phyloP scores from a whole-genome alignment of 2,797 vertebrate species.

The Phrynocephalus guinanensis region DNA sequence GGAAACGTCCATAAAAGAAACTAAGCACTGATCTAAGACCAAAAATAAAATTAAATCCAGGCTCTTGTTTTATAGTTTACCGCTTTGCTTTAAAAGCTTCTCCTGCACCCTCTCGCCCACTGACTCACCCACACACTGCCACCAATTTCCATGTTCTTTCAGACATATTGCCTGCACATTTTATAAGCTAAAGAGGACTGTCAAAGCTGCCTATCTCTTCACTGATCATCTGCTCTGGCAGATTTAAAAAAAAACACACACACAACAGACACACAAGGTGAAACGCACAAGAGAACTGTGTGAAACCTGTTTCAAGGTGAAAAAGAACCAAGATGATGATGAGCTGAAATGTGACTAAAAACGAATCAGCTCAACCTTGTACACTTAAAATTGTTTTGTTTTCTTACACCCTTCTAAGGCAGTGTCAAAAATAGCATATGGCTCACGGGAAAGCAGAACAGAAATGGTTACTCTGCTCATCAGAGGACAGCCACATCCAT shows the following conservation, averaged over 20 bases:
- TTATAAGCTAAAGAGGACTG: constrained; percentile 45
- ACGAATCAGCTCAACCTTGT: constrained; percentile 64
- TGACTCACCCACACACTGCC: constrained; percentile 33
- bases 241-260: constrained; percentile 32
- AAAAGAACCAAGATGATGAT: constrained; percentile 62
- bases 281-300: constrained; percentile 20
- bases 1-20: constrained; percentile 64
- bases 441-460: constrained; percentile 21
- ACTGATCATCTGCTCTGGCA: constrained; percentile 42
- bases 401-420: constrained; percentile 61
- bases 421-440: constrained; percentile 59
- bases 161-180: constrained; percentile 57
- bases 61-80: constrained; percentile 48
- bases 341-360: constrained; percentile 71
- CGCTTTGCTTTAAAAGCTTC: constrained; percentile 66
- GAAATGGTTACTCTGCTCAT: neutral
- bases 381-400: constrained; percentile 70
- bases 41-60: neutral
- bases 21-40: constrained; percentile 70
- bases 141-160: constrained; percentile 63
- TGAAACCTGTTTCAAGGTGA: constrained; percentile 19
- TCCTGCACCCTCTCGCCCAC: constrained; percentile 56
- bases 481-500: neutral
- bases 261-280: neutral
- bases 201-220: constrained; percentile 34